Conservation (phyloP, 37 sponge, comb jelly and placozoan species). For the Halichondria panicea region DNA sequence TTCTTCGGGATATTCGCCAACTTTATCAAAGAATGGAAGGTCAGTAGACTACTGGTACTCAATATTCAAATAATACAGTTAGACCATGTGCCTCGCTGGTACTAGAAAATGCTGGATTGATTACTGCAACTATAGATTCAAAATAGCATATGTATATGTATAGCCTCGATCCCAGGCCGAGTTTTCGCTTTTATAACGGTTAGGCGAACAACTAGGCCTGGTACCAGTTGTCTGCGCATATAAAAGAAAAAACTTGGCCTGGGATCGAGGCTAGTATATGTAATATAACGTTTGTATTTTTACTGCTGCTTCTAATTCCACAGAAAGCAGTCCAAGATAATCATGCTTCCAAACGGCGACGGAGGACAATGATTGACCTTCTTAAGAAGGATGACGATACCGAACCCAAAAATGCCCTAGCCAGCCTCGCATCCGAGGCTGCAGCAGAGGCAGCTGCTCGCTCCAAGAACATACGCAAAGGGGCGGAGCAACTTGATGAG, state of each 20-base stretch:
- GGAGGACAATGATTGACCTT: slow-evolving; percentile 6
- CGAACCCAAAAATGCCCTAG: slow-evolving; percentile 23
- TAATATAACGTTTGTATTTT: not conserved
- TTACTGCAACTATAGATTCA: too few relatives aligned
- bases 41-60: not conserved
- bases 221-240: not conserved
- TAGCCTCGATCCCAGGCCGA: too few relatives aligned
- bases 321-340: slow-evolving; percentile 52
- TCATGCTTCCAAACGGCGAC: slow-evolving; percentile 12
- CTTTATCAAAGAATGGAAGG: slow-evolving; percentile 78
- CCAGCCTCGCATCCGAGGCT: slow-evolving; percentile 41
- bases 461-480: slow-evolving; percentile 2
- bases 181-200: not conserved
- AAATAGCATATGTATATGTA: too few relatives aligned
- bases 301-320: not conserved
- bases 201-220: not conserved
- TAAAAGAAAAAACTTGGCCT: not conserved
- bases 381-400: slow-evolving; percentile 20
- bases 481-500: not conserved
- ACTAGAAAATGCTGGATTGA: too few relatives aligned
- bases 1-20: slow-evolving; percentile 70
- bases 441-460: slow-evolving; percentile 26
- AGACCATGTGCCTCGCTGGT: too few relatives aligned
- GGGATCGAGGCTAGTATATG: not conserved
- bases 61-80: too few relatives aligned